These are phyloP conservation scores for Sinohyriopsis cumingii DNA, from an alignment of 2,888 invertebrate species.

Conservation along the genomic window DNA sequence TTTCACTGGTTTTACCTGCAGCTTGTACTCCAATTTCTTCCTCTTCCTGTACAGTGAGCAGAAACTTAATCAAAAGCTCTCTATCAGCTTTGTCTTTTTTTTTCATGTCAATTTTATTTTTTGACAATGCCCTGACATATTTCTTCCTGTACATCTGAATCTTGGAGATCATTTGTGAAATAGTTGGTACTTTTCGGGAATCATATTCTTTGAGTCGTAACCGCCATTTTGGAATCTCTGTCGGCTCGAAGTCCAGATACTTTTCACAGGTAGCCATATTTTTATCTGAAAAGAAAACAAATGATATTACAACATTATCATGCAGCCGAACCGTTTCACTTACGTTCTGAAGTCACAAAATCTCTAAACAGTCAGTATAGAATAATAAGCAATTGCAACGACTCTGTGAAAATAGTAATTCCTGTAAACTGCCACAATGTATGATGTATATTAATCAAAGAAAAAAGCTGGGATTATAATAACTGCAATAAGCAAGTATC, in stretches of 20 bases:
- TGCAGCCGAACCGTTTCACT: too few relatives aligned
- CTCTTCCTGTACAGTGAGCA: conserved; percentile 7
- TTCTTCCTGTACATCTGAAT: background rate
- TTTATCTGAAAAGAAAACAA: too few relatives aligned
- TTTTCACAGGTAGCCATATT: background rate
- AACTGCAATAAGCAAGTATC: too few relatives aligned
- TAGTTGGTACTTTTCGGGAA: background rate
- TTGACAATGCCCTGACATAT: background rate
- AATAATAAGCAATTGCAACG: too few relatives aligned
- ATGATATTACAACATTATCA: too few relatives aligned
- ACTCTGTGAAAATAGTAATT: too few relatives aligned
- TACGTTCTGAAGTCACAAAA: too few relatives aligned
- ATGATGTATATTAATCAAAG: too few relatives aligned
- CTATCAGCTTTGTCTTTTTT: background rate
- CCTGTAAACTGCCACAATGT: too few relatives aligned
- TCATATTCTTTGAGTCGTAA: background rate
- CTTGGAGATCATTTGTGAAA: conserved; percentile 7
- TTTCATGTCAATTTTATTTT: background rate
- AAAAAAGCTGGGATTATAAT: too few relatives aligned
- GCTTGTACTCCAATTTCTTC: conserved; percentile 7
- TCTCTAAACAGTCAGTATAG: too few relatives aligned
- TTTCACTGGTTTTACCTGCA: background rate
- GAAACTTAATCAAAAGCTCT: conserved; percentile 2
- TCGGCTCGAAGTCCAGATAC: conserved; percentile 7
- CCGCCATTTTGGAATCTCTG: conserved; percentile 9